Percentiles rank a stretch among this genome's conserved stretches.
Conservation (phyloP, 2,113 vertebrate species). For the Sapayoa aenigma region DNA sequence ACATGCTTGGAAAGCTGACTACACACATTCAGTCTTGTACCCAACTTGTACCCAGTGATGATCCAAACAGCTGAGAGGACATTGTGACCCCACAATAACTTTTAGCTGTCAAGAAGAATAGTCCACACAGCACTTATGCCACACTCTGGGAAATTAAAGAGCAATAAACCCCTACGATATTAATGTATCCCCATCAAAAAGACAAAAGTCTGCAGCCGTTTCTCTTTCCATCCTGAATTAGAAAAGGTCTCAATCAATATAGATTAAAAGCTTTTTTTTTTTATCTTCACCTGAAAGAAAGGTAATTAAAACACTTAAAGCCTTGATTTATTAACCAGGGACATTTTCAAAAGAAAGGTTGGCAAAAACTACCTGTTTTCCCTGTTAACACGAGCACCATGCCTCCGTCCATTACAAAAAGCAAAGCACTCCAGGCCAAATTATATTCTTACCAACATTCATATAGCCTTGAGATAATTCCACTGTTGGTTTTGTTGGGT, state of each 20-base stretch:
- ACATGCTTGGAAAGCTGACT: not conserved
- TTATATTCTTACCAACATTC: not conserved
- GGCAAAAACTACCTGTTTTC: not conserved
- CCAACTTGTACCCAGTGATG: not conserved
- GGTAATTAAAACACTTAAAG: not conserved
- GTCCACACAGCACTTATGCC: not conserved
- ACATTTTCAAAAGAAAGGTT: not conserved
- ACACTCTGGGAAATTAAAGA: not conserved
- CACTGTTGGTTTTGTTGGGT: not conserved
- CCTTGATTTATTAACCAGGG: not conserved
- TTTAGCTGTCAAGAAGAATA: not conserved
- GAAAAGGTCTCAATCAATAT: not conserved
- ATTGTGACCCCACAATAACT: not conserved
- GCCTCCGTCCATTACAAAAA: not conserved
- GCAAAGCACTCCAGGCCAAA: not conserved
- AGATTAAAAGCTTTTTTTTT: not conserved
- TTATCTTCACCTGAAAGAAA: not conserved
- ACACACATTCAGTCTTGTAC: not conserved
- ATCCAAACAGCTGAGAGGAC: not conserved
- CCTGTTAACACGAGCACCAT: not conserved
- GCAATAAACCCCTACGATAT: not conserved
- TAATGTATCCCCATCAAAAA: not conserved
- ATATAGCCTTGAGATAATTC: not conserved
- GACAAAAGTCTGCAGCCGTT: not conserved
- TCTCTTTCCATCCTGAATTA: not conserved